These are phyloP conservation scores for Thalpophila matura DNA, from an alignment of 2,888 invertebrate species.

Conservation along the genomic window DNA sequence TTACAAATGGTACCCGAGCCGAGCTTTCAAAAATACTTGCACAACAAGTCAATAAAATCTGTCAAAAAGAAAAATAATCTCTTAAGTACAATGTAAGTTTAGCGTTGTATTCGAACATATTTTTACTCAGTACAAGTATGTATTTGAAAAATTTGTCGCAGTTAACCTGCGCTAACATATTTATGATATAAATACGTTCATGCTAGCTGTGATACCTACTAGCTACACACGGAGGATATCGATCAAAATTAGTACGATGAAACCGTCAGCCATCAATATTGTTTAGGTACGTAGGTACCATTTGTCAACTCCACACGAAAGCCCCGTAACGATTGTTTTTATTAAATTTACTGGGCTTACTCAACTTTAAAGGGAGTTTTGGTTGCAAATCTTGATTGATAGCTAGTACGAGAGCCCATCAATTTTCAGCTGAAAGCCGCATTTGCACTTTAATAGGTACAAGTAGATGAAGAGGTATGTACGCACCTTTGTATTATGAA, in stretches of 20 bases:
- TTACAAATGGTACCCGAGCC: conserved; percentile 43
- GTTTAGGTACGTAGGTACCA: conserved; percentile 23
- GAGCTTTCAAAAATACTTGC: conserved; percentile 51
- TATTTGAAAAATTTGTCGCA: conserved; percentile 41
- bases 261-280: conserved; percentile 40
- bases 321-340: conserved; percentile 73
- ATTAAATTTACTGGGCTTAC: conserved; percentile 82
- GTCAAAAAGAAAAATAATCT: conserved; percentile 59
- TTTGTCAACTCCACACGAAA: conserved; percentile 52
- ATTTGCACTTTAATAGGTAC: conserved; percentile 80
- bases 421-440: conserved; percentile 78
- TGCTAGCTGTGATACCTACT: background rate
- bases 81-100: conserved; percentile 53
- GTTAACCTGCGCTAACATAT: conserved; percentile 25
- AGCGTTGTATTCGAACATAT: conserved; percentile 47
- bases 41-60: conserved; percentile 59
- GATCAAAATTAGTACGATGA: conserved; percentile 30
- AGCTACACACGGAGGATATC: conserved; percentile 13
- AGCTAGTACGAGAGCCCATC: conserved; percentile 81
- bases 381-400: conserved; percentile 87
- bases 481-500: conserved; percentile 60
- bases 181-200: conserved; percentile 27
- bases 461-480: conserved; percentile 57
- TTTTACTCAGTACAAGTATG: conserved; percentile 42
- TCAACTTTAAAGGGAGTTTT: conserved; percentile 76